phyloP scores from a whole-genome alignment of 2,113 vertebrate species.

The Ia io region DNA sequence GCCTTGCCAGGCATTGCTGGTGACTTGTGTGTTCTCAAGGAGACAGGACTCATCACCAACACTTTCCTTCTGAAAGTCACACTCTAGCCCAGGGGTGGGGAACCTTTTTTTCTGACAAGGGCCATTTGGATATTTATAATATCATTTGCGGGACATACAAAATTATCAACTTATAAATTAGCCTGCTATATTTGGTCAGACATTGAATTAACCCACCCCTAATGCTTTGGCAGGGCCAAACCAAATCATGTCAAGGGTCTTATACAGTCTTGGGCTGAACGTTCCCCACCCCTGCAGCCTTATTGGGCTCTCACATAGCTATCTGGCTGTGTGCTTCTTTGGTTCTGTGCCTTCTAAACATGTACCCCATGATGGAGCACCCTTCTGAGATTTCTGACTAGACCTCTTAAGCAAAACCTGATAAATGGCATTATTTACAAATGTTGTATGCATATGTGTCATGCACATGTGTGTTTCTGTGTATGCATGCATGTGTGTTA shows the following conservation, averaged over 20 bases:
- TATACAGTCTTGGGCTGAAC: too few relatives aligned
- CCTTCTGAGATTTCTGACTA: background rate
- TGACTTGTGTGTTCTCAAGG: background rate
- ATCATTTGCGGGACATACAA: too few relatives aligned
- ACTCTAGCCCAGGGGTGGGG: too few relatives aligned
- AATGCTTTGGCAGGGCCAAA: too few relatives aligned
- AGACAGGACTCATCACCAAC: too few relatives aligned
- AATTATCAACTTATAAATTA: too few relatives aligned
- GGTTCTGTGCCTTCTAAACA: background rate
- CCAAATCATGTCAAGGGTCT: too few relatives aligned
- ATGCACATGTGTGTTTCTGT: background rate
- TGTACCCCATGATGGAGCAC: background rate
- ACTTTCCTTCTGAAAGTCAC: background rate
- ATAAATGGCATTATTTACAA: background rate
- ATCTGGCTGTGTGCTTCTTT: accelerated
- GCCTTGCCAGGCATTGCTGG: too few relatives aligned
- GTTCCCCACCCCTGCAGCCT: background rate
- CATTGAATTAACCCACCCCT: too few relatives aligned
- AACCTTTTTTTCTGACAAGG: too few relatives aligned
- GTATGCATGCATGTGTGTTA: background rate
- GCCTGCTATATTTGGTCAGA: too few relatives aligned
- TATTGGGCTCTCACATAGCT: background rate
- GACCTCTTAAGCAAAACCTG: background rate
- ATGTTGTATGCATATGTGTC: background rate
- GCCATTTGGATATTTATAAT: too few relatives aligned